Percentiles rank a stretch among this genome's conserved stretches.
Conservation (phyloP, 2,888 invertebrate genomes). For the Protonemura montana region DNA sequence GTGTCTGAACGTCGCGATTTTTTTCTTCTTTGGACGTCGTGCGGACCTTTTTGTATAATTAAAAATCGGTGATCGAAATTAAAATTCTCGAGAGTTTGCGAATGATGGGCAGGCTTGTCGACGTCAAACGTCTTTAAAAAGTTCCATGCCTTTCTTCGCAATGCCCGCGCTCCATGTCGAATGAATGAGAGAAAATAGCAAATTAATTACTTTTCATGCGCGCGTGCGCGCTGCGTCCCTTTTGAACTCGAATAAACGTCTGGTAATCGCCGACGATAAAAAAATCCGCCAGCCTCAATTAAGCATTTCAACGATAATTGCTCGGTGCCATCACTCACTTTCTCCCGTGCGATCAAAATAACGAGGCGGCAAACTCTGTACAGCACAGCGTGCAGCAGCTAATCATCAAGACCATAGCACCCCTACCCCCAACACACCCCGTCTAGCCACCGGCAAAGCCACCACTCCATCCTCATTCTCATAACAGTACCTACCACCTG, state of each 20-base stretch:
- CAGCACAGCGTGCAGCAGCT: background rate
- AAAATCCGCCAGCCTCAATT: background rate
- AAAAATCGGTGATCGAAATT: background rate
- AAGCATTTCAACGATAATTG: slow-evolving; percentile 7
- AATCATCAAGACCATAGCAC: background rate
- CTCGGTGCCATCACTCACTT: background rate
- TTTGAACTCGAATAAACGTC: background rate
- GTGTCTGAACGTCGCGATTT: too few relatives aligned
- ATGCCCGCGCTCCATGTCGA: background rate
- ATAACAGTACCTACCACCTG: background rate
- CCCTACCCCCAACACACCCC: background rate
- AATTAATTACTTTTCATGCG: background rate
- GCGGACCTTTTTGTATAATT: slow-evolving; percentile 5
- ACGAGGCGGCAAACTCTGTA: background rate
- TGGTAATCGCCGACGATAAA: background rate
- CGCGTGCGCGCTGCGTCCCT: background rate
- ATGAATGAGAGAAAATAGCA: background rate
- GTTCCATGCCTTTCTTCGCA: background rate
- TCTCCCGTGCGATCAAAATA: background rate
- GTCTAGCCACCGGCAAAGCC: background rate
- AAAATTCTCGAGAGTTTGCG: background rate
- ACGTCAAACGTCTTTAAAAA: slow-evolving; percentile 3
- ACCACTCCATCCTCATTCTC: background rate
- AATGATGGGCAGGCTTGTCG: background rate
- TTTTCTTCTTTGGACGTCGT: too few relatives aligned